Base-by-base conservation (phyloP, 2,797 vertebrate species). In the Lates japonicus region DNA sequence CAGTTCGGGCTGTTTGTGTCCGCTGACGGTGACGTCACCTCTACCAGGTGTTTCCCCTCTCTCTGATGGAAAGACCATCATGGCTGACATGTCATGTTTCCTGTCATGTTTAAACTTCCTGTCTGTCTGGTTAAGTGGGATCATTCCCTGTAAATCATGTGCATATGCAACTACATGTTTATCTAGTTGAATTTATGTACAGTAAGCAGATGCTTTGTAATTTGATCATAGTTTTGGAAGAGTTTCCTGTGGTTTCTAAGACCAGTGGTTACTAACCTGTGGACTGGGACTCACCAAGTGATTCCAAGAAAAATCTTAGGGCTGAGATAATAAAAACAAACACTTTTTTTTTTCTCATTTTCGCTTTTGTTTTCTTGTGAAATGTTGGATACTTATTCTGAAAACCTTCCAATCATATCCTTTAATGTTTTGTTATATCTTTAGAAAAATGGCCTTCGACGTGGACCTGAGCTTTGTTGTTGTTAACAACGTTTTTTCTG, bases 11-110 rank as follows among this genome's bases (percentile, higher is more conserved):
- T 95, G 94, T 95, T 95, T 94, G 89, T 95, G 88, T 94, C 87
- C 81, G 49, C 76, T 55, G 76, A 69, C 29, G 22, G 77, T 95
- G 91, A 94, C 88, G 92, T 93, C 91, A 89, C 82, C 67, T 70
- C 75, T n/a, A 84, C 95, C 95, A 95, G 96, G 94, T 96, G 96
- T 93, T 96, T 96, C 96, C 96, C 89, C 49, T 94, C 60, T 62
- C 70, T 81, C 81, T 85, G 77, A 88, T 92, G 91, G 92, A 90
- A 94, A 90, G 61, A 70, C 79, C 76, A 84, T 85, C 83, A 86
- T 64, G 84, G 83, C 70, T 76, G 85, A 90, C 74, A 70, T 70
- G 54, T 35, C 42, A 58, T 58, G 54, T 90, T 93, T 93, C 93
- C 94, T 90, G 90, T 81, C 84, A 90, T 83, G 90, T 89, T 92